Base-by-base conservation (phyloP, 2,113 vertebrate genomes). In the Laticauda laticaudata region DNA sequence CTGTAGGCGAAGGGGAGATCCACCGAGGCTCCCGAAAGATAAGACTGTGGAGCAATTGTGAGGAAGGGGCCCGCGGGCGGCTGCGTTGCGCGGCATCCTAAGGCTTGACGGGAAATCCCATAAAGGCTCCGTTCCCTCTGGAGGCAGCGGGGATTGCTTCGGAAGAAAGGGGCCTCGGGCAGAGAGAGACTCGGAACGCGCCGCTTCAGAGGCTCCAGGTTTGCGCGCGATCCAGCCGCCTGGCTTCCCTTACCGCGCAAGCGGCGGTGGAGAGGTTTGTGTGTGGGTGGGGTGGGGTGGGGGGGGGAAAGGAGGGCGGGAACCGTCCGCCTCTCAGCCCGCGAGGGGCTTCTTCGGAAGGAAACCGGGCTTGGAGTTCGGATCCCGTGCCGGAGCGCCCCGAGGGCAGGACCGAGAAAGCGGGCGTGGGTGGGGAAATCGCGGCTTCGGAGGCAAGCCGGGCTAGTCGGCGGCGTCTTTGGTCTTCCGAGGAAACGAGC, bases 281-380 rank as follows among this genome's bases (percentile, higher is more conserved):
- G 34, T 39, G 34, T 39, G 1, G 1, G 34, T 39, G 34, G 1
- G 34, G 34, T 39, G 34, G 1, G 34, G 34, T 39, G 10, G 3
- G 3, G 9, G 1, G 9, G 26, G 59, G 1, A 7, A 7, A 1
- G 6, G 48, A 7, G 6, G 7, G 48, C 1, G 48, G 6, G 8
- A 51, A 29, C 26, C 3, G 26, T n/a, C 48, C 26, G 9, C 59
- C 12, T 15, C 61, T 14, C 61, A 29, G 61, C 61, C 61, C n/a
- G n/a, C 29, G 29, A 29, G 6, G 55, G 64, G 64, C 29, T 69
- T 34, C 64, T 14, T 14, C 29, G 64, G 61, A 15, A 34, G 14
- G 18, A 69, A 14, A 29, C 2, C 4, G 0, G 14, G 61, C 61
- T 51, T 23, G 11, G 26, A 26, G 26, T 12, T 12, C 61, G 10